These are phyloP conservation scores for Zingel zingel DNA, from an alignment of 2,113 vertebrate genomes.

Conservation along the genomic window DNA sequence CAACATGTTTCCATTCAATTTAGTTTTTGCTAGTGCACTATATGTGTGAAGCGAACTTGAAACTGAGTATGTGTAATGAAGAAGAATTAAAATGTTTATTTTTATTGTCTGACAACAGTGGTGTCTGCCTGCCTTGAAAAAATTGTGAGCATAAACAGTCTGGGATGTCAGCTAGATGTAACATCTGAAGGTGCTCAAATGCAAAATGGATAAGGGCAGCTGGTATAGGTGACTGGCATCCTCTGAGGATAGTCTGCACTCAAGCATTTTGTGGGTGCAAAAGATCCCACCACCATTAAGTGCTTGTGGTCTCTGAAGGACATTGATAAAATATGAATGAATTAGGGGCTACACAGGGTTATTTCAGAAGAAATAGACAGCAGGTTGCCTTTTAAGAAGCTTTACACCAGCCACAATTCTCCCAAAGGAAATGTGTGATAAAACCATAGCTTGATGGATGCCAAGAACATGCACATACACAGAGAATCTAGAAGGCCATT, in stretches of 20 bases:
- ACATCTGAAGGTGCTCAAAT: slow-evolving; percentile 46
- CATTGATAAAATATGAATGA: slow-evolving; percentile 63
- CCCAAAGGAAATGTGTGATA: slow-evolving; percentile 63
- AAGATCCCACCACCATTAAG: slow-evolving; percentile 40
- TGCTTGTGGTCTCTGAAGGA: slow-evolving; percentile 43
- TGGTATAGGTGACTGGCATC: slow-evolving; percentile 55
- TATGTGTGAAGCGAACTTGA: neutral
- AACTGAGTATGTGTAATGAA: neutral
- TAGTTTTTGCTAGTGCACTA: neutral
- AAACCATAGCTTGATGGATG: slow-evolving; percentile 53
- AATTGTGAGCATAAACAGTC: slow-evolving; percentile 29
- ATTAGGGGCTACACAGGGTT: slow-evolving; percentile 41
- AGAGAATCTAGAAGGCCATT: slow-evolving; percentile 58
- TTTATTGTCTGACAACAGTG: neutral
- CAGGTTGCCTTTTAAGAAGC: slow-evolving; percentile 53
- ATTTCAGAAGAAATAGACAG: slow-evolving; percentile 43
- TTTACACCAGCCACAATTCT: slow-evolving; percentile 37
- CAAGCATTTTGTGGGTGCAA: slow-evolving; percentile 34
- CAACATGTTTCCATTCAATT: neutral
- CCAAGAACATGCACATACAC: slow-evolving; percentile 35
- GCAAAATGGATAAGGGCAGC: slow-evolving; percentile 44
- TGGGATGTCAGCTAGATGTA: slow-evolving; percentile 4
- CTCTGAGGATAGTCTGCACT: slow-evolving; percentile 29
- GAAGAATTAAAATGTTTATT: neutral
- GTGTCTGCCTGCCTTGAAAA: slow-evolving; percentile 19